Evolutionary conservation across 2,888 invertebrate genomes (phyloP), one percentile per base, ranked within the genome.

Genomic region (Metellina segmentata): DNA sequence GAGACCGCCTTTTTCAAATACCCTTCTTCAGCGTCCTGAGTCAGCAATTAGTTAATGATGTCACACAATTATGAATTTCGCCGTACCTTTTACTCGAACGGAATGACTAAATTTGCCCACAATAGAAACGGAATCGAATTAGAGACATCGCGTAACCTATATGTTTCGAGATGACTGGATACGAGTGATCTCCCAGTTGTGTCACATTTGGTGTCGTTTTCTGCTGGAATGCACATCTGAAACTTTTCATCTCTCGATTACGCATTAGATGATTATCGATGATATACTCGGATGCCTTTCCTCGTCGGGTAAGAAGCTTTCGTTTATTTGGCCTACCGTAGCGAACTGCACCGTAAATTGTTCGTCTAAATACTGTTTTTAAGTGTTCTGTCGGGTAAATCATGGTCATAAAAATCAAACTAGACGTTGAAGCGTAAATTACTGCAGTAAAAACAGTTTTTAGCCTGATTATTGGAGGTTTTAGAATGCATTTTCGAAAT

Each of bases 41-140:
- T 78, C 85, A 69, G 69, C 70, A 86, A 86, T 78, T 86, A 86
- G 78, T 48, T 20, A 78, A 78, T 78, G 78, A 78, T 86, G 85
- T 86, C 85, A 86, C 78, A 78, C 85, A 2, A 78, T 86, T 86
- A 86, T 78, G 78, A 86, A 51, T 51, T 70, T 78, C 69, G 78
- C 48, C 78, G 70, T 77, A 78, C 70, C 85, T 86, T 70, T 20
- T 86, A 48, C 77, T 19, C 13, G 48, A 34, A 48, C 75, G 85
- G 53, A 82, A 82, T 82, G 70, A 82, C 51, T 82, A 51, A 82
- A 71, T 20, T 51, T 51, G 72, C 61, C 72, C 11, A 82, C 82
- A 82, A 82, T 82, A 34, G 82, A 70, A 61, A 61, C 61, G 34
- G 70, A 53, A 53, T 52, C 61, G 61, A 82, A 75, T 75, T 75